A percentile compares a stretch with the other conserved stretches of the same genome.
Evolutionary conservation across 2,888 invertebrate genomes (phyloP).

Genomic region (Eudemis profundana): DNA sequence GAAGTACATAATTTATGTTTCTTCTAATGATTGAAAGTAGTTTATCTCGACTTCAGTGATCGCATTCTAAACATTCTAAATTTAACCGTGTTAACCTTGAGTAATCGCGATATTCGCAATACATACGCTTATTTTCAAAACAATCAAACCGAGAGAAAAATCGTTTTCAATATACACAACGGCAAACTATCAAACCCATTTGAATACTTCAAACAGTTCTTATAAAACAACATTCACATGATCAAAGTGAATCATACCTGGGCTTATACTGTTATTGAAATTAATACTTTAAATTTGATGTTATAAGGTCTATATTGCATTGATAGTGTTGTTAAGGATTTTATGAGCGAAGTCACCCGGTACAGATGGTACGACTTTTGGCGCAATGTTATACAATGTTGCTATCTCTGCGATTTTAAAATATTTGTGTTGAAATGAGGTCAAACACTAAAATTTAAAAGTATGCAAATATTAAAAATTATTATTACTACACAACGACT

Average conservation of each 20-base stretch:
- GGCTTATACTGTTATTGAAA: background rate
- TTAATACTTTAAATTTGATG: background rate
- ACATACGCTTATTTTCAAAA: background rate
- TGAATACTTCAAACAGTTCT: conserved; percentile 18
- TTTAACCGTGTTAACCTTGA: background rate
- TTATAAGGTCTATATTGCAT: background rate
- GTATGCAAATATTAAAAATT: too few species aligned
- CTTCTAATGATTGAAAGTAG: too few species aligned
- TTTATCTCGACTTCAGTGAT: too few species aligned
- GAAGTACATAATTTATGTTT: too few species aligned
- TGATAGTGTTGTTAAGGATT: background rate
- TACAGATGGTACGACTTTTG: conserved; percentile 2
- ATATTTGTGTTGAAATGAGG: background rate
- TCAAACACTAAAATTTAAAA: background rate
- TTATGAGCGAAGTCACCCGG: background rate
- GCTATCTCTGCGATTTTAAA: conserved; percentile 4
- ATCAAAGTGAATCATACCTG: conserved; percentile 30
- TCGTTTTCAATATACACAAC: background rate
- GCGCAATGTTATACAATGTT: background rate
- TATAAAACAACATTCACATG: conserved; percentile 11
- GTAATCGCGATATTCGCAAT: background rate
- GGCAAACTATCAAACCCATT: conserved; percentile 1
- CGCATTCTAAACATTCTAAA: background rate
- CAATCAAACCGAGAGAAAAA: background rate
- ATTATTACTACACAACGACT: too few species aligned